Base-by-base conservation (phyloP, 30 jellyfish, hydroid and myxozoan species). In the Phacellophora camtschatica region DNA sequence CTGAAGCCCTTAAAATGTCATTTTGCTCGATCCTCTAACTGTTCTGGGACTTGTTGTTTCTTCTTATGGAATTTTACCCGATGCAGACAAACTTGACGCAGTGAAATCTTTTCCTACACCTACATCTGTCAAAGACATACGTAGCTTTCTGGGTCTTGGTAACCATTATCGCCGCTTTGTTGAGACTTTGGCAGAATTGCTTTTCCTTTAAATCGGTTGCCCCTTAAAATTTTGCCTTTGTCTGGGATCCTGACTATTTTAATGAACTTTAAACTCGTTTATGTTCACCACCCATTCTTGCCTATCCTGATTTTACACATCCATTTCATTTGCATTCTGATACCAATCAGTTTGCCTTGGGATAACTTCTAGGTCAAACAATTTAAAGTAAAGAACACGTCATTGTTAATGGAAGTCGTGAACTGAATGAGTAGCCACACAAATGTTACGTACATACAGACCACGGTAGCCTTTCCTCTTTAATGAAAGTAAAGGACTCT, bases 31-130 rank as follows among this genome's bases (percentile, higher is more conserved):
- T 32, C 23, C 57, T 1, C 85, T 77, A 0, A 41, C 36, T 13
- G 59, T 20, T 80, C 91, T 80, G 0, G 87, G 91, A 1, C 56
- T 13, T 32, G 85, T 80, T n/a, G 76, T 80, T 43, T 62, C 86
- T 43, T 12, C 62, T 9, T 13, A 29, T 8, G 91, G 91, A 0
- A 20, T 80, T 15, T 45, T 76, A 18, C 86, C 85, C 31, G 91
- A 80, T 33, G 83, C 84, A 10, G 51, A 69, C 6, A 77, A 77
- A 30, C 58, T 62, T 10, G 37, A 39, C 5, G 54, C 69, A 13
- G 53, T 70, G 33, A 48, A 33, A 19, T 15, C 62, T n/a, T 66
- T 35, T 43, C 81, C 81, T 25, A 28, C 65, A 6, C 84, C 84
- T 13, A 37, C 2, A 1, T 15, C 39, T 66, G 80, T 66, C 18